Conservation (phyloP, 2,797 vertebrate genomes). For the Catharus ustulatus region DNA sequence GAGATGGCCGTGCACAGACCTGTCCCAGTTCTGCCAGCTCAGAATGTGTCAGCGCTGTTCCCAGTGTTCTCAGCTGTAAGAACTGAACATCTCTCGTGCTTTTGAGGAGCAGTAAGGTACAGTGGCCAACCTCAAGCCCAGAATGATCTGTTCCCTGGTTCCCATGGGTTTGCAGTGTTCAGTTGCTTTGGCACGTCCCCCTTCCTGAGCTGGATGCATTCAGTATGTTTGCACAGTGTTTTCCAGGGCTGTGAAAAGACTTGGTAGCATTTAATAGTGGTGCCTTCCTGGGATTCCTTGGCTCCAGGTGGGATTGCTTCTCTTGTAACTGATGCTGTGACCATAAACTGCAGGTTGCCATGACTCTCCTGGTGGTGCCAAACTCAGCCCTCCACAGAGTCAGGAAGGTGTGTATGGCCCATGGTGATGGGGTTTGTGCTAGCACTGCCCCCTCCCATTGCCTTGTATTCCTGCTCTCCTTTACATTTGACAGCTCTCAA, state of each 20-base stretch:
- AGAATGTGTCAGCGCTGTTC: not conserved
- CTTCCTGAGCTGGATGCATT: not conserved
- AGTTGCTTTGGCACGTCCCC: rapidly evolving
- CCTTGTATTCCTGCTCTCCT: not conserved
- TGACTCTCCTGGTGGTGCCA: not conserved
- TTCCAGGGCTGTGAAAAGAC: not conserved
- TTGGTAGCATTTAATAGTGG: not conserved
- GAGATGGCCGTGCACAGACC: not conserved
- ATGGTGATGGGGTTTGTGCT: not conserved
- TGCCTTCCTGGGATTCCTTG: not conserved
- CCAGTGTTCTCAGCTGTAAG: not conserved
- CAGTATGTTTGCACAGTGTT: not conserved
- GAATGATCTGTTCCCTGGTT: not conserved
- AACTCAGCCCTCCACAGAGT: not conserved
- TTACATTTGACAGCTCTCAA: not conserved
- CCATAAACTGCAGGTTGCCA: not conserved
- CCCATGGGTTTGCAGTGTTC: not conserved
- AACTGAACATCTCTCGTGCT: not conserved
- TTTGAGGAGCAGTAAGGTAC: not conserved
- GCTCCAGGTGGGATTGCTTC: not conserved
- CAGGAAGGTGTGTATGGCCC: not conserved
- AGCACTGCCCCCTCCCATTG: not conserved
- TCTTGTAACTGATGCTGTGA: not conserved
- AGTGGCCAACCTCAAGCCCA: not conserved
- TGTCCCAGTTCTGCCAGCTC: not conserved